Evolutionary conservation across 2,113 vertebrate species (phyloP).

Genomic region (Sclerurus mexicanus): DNA sequence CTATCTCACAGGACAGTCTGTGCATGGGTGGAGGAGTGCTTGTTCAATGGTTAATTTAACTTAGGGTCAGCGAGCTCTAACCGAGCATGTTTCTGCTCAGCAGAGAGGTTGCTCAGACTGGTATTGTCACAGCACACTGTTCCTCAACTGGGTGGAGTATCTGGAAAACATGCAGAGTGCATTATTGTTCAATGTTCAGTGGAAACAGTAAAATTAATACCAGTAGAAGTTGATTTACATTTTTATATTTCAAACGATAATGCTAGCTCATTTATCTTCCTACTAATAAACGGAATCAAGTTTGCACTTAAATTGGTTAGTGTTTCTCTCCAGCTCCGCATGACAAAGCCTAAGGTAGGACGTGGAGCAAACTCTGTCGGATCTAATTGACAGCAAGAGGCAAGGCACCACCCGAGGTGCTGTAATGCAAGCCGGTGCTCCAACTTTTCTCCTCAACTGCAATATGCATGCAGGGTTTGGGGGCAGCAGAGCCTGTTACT

Average conservation of each 20-base stretch:
- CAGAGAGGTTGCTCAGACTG: neutral
- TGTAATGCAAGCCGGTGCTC: neutral
- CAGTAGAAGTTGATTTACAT: neutral
- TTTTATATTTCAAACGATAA: neutral
- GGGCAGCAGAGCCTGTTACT: conserved; percentile 33
- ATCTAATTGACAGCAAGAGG: neutral
- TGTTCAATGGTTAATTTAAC: neutral
- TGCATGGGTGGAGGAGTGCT: neutral
- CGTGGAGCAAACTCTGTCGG: neutral
- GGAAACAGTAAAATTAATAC: neutral
- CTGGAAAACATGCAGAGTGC: neutral
- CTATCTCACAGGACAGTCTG: neutral
- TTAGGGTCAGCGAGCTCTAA: neutral
- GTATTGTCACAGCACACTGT: neutral
- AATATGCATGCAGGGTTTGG: neutral
- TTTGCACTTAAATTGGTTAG: fast-evolving
- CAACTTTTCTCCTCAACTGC: neutral
- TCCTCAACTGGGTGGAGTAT: neutral
- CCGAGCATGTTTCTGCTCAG: neutral
- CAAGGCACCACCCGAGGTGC: neutral
- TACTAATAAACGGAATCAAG: neutral
- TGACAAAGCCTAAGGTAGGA: neutral
- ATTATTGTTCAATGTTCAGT: fast-evolving
- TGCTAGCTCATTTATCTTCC: neutral
- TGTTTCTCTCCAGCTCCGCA: neutral